Conservation (phyloP, 2,888 invertebrate species). For the Hipparchia sbordonii region DNA sequence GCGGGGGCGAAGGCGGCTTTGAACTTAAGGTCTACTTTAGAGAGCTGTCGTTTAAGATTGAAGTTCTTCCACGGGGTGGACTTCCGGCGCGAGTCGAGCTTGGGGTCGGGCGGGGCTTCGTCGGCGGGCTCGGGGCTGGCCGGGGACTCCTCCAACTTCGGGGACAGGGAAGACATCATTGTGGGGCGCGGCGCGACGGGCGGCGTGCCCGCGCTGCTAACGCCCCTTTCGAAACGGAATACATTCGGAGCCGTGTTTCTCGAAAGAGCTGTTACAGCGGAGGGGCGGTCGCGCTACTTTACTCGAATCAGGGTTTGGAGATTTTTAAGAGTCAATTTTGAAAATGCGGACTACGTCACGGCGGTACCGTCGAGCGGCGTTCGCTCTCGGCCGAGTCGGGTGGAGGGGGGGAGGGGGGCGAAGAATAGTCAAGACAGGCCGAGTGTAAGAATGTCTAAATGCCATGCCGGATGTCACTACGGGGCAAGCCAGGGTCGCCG, state of each 20-base stretch:
- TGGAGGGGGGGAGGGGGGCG: slow-evolving; percentile 45
- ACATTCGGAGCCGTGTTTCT: background rate
- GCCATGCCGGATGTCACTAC: slow-evolving; percentile 71
- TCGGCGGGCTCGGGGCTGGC: slow-evolving; percentile 54
- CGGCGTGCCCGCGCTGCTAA: slow-evolving; percentile 20
- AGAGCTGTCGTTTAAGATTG: slow-evolving; percentile 91
- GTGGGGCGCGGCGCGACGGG: slow-evolving; percentile 53
- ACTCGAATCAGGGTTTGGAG: background rate
- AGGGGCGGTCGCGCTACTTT: background rate
- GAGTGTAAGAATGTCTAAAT: slow-evolving; percentile 63
- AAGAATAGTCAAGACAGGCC: slow-evolving; percentile 60
- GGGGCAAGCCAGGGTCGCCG: slow-evolving; percentile 63
- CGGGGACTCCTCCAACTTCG: slow-evolving; percentile 67
- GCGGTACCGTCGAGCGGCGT: slow-evolving; percentile 16
- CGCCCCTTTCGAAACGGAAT: slow-evolving; percentile 28
- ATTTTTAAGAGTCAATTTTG: slow-evolving; percentile 11
- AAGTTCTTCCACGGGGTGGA: slow-evolving; percentile 90
- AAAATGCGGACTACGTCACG: background rate
- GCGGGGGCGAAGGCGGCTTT: slow-evolving; percentile 84
- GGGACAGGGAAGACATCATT: slow-evolving; percentile 64
- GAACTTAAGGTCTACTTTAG: slow-evolving; percentile 89
- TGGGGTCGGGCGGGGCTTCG: slow-evolving; percentile 51
- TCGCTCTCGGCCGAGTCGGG: slow-evolving; percentile 33
- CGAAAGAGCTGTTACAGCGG: slow-evolving; percentile 23
- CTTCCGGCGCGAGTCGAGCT: slow-evolving; percentile 82